Base-by-base conservation (phyloP, 37 sponge, comb jelly and placozoan genomes). In the Agelas oroides region DNA sequence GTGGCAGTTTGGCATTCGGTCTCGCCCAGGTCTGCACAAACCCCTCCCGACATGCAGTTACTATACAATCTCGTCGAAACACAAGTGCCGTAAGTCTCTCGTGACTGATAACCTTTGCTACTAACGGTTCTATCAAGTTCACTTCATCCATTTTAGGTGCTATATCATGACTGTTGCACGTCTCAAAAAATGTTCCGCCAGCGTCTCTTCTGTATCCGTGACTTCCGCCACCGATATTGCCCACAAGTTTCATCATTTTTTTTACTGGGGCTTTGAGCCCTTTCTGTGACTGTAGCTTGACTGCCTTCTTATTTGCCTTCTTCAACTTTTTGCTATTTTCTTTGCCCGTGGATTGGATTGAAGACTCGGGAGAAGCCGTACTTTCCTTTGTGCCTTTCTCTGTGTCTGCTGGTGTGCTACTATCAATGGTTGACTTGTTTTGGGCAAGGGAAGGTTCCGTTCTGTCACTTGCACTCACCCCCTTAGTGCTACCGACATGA, bases 71-170 rank as follows among this genome's bases (percentile, higher is more conserved):
- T 36, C 88, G 81, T 1, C 86, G 78, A 64, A 98, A 96, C 37
- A 73, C 75, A 19, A 98, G 65, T 28, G 72, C 85, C 6, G 97
- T 90, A 21, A 98, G 81, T 79, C 97, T 78, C 55, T 98, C 99
- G 1, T 81, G 73, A 65, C 86, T 81, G 24, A 96, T 75, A 58
- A 80, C 70, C 67, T 92, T 88, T 31, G 71, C 78, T 28, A 98
- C 90, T 55, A 92, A 78, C 17, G 99, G 94, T 36, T 94, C 90
- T 2, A 98, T 85, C 28, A 82, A n/a, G 76, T 91, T 93, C 18
- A 96, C 89, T 52, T 94, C 93, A 23, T 84, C 57, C 92, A 95
- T 91, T 60, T 73, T 81, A 23, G 83, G 89, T 18, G 92, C 94
- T 28, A 85, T 81, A 71, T 87, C 89, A 53, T 88, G 83, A 53